These are phyloP conservation scores for Gorsachius magnificus DNA, from an alignment of 2,797 vertebrate genomes.

Conservation along the genomic window DNA sequence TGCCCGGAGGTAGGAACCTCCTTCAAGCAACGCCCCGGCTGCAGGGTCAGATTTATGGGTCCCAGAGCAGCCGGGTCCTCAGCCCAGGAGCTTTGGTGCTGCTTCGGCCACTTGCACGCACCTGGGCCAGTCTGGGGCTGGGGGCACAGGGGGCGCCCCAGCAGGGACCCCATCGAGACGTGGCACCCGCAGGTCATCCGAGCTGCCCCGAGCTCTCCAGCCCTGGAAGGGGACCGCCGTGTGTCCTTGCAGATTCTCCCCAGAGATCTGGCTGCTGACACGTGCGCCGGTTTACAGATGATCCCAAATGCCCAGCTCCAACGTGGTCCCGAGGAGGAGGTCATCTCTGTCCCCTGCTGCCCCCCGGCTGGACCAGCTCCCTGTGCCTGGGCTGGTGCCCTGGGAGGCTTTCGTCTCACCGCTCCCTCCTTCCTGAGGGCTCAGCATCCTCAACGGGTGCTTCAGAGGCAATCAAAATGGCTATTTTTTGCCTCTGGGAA, in stretches of 20 bases:
- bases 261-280: not conserved
- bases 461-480: conserved; percentile 28
- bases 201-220: not conserved
- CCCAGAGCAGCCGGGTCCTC: not conserved
- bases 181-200: not conserved
- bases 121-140: not conserved
- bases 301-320: not conserved
- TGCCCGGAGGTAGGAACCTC: not conserved
- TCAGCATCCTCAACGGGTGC: conserved; percentile 9
- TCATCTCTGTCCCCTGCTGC: not conserved
- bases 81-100: not conserved
- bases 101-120: not conserved
- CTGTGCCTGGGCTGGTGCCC: not conserved
- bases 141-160: not conserved
- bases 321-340: not conserved
- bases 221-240: not conserved
- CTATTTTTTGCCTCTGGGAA: conserved; percentile 42
- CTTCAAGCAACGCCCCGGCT: not conserved
- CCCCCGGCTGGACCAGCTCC: not conserved
- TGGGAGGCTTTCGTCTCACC: not conserved
- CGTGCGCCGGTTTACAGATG: not conserved
- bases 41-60: not conserved
- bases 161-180: rapidly evolving
- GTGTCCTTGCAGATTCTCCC: not conserved
- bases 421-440: not conserved